Conservation (phyloP, 2,888 invertebrate species). For the Resseliella maxima region DNA sequence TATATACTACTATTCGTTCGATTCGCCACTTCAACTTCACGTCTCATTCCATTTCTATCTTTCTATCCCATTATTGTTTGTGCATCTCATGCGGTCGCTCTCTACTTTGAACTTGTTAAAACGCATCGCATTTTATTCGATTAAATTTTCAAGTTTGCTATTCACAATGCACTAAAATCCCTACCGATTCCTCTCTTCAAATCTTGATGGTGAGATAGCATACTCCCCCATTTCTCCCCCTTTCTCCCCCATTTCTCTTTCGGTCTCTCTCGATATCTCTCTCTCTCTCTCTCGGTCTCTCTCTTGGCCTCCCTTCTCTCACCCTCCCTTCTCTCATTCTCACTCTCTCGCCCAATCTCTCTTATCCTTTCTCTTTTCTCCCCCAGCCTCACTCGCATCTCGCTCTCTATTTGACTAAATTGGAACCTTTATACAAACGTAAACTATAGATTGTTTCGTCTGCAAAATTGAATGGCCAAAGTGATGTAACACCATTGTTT, state of each 20-base stretch:
- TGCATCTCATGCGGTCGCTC: background rate
- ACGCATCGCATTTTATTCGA: conserved; percentile 51
- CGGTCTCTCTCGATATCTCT: too few species aligned
- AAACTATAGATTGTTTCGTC: conserved; percentile 45
- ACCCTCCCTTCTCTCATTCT: too few species aligned
- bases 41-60: background rate
- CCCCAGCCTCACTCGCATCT: too few species aligned
- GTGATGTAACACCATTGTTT: conserved; percentile 36
- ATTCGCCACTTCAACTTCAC: background rate
- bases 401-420: too few species aligned
- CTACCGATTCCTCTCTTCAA: too few species aligned
- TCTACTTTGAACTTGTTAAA: background rate
- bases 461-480: background rate
- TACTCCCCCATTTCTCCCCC: too few species aligned
- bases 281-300: too few species aligned
- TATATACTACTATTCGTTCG: background rate
- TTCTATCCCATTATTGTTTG: background rate
- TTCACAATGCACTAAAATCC: conserved; percentile 43
- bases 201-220: too few species aligned
- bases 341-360: too few species aligned
- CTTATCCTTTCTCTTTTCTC: too few species aligned
- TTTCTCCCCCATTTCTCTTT: too few species aligned
- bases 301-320: too few species aligned
- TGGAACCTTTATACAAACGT: background rate
- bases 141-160: conserved; percentile 46